Conservation (phyloP, 2,797 vertebrate genomes). For the Melanotaenia pygmaea region DNA sequence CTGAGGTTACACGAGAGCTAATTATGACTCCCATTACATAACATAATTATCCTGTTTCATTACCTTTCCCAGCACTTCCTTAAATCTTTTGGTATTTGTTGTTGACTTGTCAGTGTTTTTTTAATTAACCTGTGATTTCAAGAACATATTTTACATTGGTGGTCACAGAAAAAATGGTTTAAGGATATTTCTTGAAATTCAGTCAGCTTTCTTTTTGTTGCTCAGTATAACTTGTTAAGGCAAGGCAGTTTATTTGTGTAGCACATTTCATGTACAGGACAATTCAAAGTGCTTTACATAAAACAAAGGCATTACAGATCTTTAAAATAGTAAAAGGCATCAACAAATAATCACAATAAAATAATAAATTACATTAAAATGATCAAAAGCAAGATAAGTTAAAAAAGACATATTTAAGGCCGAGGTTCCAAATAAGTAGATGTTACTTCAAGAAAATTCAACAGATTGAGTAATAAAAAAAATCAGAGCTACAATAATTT, state of each 20-base stretch:
- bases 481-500: too few relatives aligned
- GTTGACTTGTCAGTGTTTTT: conserved; percentile 11
- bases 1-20: conserved; percentile 36
- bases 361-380: too few relatives aligned
- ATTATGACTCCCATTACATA: conserved; percentile 39
- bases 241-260: too few relatives aligned
- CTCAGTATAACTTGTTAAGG: not conserved
- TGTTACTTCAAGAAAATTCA: too few relatives aligned
- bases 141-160: not conserved
- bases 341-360: too few relatives aligned
- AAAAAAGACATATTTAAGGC: not conserved
- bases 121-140: conserved; percentile 14
- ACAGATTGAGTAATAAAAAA: too few relatives aligned
- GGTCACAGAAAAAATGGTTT: not conserved
- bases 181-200: not conserved
- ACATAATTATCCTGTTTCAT: conserved; percentile 22
- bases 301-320: too few relatives aligned
- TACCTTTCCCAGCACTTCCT: conserved; percentile 27
- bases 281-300: too few relatives aligned
- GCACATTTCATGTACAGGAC: too few relatives aligned
- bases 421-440: not conserved
- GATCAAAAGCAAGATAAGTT: too few relatives aligned
- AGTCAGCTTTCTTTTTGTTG: not conserved
- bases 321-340: too few relatives aligned
- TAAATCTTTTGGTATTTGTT: conserved; percentile 16